phyloP scores from a whole-genome alignment of 2,797 vertebrate species.

The Enteromius afrohamiltoni region DNA sequence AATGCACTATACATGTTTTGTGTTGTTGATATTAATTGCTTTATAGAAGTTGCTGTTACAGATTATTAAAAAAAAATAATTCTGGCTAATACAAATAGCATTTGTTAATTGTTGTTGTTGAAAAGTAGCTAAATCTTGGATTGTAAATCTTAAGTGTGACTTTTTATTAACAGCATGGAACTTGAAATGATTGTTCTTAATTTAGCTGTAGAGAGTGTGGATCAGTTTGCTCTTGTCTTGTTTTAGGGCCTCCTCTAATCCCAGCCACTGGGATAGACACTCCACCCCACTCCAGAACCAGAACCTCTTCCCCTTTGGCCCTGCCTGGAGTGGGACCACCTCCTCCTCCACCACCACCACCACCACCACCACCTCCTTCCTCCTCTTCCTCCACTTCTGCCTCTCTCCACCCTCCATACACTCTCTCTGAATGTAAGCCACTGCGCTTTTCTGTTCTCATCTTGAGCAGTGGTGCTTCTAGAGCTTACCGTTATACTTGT shows the following conservation, averaged over 20 bases:
- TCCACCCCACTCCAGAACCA: constrained; percentile 86
- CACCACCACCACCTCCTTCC: constrained; percentile 77
- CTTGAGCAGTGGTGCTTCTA: neutral
- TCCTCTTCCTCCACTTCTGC: constrained; percentile 77
- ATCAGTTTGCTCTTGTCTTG: constrained; percentile 71
- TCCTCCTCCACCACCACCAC: constrained; percentile 73
- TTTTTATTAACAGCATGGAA: neutral
- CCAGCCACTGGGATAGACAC: constrained; percentile 87
- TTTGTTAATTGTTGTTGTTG: neutral
- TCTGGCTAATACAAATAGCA: neutral
- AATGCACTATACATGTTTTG: neutral
- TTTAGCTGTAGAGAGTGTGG: constrained; percentile 34
- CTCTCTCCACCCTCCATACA: constrained; percentile 93
- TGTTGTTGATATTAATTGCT: no score
- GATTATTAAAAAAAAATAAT: no score
- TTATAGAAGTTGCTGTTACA: neutral
- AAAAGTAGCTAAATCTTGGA: neutral
- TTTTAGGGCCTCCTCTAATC: constrained; percentile 90
- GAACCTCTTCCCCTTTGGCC: constrained; percentile 75
- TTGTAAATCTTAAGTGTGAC: no score
- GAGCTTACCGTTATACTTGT: neutral
- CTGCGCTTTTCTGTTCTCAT: constrained; percentile 5
- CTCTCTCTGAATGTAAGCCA: constrained; percentile 95
- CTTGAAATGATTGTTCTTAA: neutral
- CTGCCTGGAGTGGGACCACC: constrained; percentile 77